These are phyloP conservation scores for Lathronympha strigana DNA, from an alignment of 2,888 invertebrate genomes.

Conservation along the genomic window DNA sequence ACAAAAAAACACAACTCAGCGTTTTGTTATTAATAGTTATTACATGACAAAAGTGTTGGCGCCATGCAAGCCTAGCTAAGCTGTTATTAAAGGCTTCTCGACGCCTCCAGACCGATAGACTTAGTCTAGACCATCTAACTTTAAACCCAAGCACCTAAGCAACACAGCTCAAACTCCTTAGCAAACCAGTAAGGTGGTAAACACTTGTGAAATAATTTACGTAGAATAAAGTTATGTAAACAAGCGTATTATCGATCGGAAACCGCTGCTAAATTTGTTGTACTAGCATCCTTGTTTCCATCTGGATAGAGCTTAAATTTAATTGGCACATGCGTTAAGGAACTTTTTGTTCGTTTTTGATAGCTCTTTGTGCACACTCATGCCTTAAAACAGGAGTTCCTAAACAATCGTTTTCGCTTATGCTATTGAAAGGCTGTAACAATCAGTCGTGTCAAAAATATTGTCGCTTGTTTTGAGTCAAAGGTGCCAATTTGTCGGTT, in stretches of 20 bases:
- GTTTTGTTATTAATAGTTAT: conserved; percentile 1
- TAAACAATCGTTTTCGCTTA: no score
- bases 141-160: neutral
- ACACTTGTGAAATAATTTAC: conserved; percentile 28
- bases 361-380: neutral
- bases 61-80: conserved; percentile 24
- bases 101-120: conserved; percentile 20
- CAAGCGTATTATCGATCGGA: conserved; percentile 32
- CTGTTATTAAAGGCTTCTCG: conserved; percentile 37
- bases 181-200: conserved; percentile 14
- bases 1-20: neutral
- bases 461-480: no score
- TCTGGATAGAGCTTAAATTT: conserved; percentile 5
- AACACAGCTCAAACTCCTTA: neutral
- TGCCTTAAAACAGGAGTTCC: no score
- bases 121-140: conserved; percentile 9
- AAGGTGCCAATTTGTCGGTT: no score
- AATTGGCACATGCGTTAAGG: neutral
- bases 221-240: conserved; percentile 29
- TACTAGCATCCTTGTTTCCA: conserved; percentile 2
- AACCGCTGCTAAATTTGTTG: neutral
- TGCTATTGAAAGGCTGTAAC: no score
- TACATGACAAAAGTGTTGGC: conserved; percentile 24
- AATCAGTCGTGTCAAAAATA: no score
- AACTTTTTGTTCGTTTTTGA: neutral